These are phyloP conservation scores for Euplexia lucipara DNA, from an alignment of 2,888 invertebrate genomes.

Conservation along the genomic window DNA sequence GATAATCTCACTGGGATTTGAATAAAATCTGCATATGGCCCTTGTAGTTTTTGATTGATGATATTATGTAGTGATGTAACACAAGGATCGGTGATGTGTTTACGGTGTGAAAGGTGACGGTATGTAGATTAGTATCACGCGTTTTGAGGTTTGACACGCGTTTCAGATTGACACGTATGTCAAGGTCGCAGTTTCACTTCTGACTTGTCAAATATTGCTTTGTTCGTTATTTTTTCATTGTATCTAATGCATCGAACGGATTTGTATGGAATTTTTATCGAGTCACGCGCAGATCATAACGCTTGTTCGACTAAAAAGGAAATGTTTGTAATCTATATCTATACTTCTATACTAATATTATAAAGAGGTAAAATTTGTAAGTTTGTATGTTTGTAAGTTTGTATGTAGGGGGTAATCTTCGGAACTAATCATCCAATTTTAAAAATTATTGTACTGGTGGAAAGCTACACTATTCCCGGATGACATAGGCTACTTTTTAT, in stretches of 20 bases:
- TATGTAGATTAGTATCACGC: slow-evolving; percentile 87
- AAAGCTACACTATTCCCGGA: no score
- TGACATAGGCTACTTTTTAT: no score
- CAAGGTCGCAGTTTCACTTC: slow-evolving; percentile 81
- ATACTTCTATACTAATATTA: no score
- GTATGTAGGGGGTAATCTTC: no score
- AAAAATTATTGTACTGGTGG: no score
- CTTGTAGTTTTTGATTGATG: slow-evolving; percentile 84
- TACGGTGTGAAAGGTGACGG: slow-evolving; percentile 86
- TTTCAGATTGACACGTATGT: slow-evolving; percentile 79
- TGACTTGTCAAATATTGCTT: slow-evolving; percentile 79
- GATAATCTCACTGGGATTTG: slow-evolving; percentile 77
- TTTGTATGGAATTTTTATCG: slow-evolving; percentile 77
- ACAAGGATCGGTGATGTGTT: slow-evolving; percentile 76
- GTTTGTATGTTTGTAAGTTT: no score
- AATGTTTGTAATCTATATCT: slow-evolving; percentile 63
- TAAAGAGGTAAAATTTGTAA: no score
- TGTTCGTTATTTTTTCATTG: slow-evolving; percentile 73
- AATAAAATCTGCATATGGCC: slow-evolving; percentile 84
- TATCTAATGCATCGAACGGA: slow-evolving; percentile 47
- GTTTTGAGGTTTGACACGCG: slow-evolving; percentile 78
- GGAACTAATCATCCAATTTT: no score
- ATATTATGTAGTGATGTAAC: slow-evolving; percentile 80
- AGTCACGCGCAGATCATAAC: slow-evolving; percentile 72
- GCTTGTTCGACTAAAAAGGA: slow-evolving; percentile 60